These are phyloP conservation scores for Nicator chloris DNA, from an alignment of 2,113 vertebrate species.

Conservation along the genomic window DNA sequence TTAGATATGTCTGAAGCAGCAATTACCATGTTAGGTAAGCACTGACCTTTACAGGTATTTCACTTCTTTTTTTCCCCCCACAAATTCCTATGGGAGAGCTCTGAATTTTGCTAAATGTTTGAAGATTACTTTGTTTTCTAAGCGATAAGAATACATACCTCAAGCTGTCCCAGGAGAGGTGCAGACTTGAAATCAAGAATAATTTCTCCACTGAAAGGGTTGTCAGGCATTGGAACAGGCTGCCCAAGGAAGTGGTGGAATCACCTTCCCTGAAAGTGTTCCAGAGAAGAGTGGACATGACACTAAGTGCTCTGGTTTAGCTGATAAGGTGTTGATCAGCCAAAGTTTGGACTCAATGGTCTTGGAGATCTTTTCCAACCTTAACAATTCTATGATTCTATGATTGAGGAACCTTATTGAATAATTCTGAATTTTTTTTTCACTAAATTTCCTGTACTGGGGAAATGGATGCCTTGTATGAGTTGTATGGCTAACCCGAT, in stretches of 20 bases:
- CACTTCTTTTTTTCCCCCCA: accelerated
- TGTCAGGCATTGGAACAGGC: not conserved
- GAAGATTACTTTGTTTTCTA: not conserved
- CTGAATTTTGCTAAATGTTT: not conserved
- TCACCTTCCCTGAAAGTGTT: not conserved
- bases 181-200: not conserved
- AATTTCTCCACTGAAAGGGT: not conserved
- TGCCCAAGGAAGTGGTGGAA: not conserved
- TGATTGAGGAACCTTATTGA: not conserved
- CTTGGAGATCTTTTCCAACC: not conserved
- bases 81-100: not conserved
- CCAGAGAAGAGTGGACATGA: not conserved
- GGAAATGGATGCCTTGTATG: not conserved
- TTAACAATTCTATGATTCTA: not conserved
- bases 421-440: not conserved
- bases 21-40: not conserved
- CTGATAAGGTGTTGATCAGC: not conserved
- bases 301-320: not conserved
- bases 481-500: not conserved
- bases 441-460: not conserved
- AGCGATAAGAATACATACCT: not conserved
- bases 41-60: not conserved
- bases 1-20: not conserved
- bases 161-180: not conserved
- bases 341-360: not conserved